Base-by-base conservation (phyloP, 2,888 invertebrate genomes). In the Timandra comae region DNA sequence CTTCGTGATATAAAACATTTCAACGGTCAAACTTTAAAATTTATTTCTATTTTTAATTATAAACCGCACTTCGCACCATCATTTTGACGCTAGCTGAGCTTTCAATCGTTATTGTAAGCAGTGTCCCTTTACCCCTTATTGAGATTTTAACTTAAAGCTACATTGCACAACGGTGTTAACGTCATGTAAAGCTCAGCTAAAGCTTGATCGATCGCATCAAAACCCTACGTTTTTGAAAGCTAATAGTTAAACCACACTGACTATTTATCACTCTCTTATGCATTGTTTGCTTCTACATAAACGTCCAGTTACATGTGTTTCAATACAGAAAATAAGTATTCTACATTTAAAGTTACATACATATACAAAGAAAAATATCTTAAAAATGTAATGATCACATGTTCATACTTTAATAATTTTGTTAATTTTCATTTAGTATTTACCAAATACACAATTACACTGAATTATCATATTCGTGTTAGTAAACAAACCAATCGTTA, bases 1-100 rank as follows among this genome's bases (percentile, higher is more conserved):
- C 30, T 28, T 38, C 29, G 24, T 40, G 27, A 33, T 41, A 37
- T 41, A 51, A 39, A 44, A 41, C 46, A 46, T 38, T 49, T 46
- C 51, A 58, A 54, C 62, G 50, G 43, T 46, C 39, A 22, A 36
- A 29, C n/a, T 35, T 44, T 50, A 52, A 46, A 48, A 52, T 40
- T 29, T 41, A 49, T 48, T 49, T 49, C 47, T 43, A 42, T 33
- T n/a, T n/a, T 46, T 40, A 47, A 43, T 35, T 49, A 48, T 46
- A 41, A n/a, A 46, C 47, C 53, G 46, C 52, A 52, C 40, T 49
- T 52, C 45, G 49, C 55, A 53, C 51, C 43, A 46, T 43, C 39
- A 41, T 48, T 36, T 41, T 39, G 54, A 48, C 53, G 40, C 40
- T 59, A 62, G 58, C 64, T 53, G 67, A 63, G 58, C 59, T 57